Percentiles rank a stretch among this genome's conserved stretches.
Evolutionary conservation across 64 coral and sea anemone genomes (phyloP).

Genomic region (Stichodactyla mertensii): DNA sequence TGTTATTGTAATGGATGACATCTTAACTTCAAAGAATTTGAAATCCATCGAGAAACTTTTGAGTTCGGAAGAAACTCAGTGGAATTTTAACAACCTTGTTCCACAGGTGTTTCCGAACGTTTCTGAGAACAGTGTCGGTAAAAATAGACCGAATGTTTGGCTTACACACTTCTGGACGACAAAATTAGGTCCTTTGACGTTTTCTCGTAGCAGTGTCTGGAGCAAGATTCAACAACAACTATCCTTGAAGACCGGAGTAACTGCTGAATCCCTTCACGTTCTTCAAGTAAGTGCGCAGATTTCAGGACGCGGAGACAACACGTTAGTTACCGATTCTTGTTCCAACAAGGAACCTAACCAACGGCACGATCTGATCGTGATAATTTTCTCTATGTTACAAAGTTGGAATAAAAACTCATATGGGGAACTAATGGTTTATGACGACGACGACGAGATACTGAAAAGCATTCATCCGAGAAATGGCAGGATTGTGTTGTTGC

Average conservation of each 20-base stretch:
- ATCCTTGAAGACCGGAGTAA: neutral
- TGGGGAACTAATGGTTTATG: slow-evolving; percentile 71
- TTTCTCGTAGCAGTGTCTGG: slow-evolving; percentile 32
- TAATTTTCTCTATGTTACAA: slow-evolving; percentile 37
- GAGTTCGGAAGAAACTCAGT: slow-evolving; percentile 39
- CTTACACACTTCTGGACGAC: slow-evolving; percentile 41
- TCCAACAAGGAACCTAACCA: neutral
- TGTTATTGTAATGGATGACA: slow-evolving; percentile 14
- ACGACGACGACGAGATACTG: slow-evolving; percentile 49
- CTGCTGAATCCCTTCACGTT: neutral
- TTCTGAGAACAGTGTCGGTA: neutral
- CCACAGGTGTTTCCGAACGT: neutral
- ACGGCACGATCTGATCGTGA: neutral
- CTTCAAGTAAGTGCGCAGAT: neutral
- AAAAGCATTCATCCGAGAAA: slow-evolving; percentile 60
- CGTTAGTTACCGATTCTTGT: neutral
- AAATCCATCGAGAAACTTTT: slow-evolving; percentile 18
- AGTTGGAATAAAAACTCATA: slow-evolving; percentile 56
- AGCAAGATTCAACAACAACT: neutral
- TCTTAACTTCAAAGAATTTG: slow-evolving; percentile 25
- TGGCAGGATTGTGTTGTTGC: slow-evolving; percentile 53
- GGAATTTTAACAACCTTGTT: slow-evolving; percentile 18
- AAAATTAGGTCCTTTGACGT: slow-evolving; percentile 28
- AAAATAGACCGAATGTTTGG: neutral
- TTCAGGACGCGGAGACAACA: slow-evolving; percentile 11